Evolutionary conservation across 1,140 invertebrate genomes (phyloP).

Genomic region (Calliphora vicina): DNA sequence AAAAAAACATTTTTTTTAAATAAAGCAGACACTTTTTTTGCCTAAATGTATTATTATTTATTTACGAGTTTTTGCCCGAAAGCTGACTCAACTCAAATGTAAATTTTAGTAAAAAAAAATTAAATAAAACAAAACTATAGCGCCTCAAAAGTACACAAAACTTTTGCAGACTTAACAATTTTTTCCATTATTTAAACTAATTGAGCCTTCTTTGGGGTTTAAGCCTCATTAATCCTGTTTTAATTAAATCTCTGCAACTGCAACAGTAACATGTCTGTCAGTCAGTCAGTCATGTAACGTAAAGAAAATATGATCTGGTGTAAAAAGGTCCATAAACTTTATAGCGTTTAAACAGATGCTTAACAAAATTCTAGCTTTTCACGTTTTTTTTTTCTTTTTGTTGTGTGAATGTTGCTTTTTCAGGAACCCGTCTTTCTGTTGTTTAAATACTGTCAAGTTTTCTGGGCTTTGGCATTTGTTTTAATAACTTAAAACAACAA

Average conservation of each 20-base stretch:
- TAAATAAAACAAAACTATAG: background rate
- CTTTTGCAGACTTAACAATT: no score
- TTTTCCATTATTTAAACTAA: background rate
- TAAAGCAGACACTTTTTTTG: constrained; percentile 1
- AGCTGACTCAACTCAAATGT: constrained; percentile 22
- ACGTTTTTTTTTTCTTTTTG: no score
- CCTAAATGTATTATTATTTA: background rate
- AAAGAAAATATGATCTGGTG: no score
- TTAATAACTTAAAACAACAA: background rate
- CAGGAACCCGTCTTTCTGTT: background rate
- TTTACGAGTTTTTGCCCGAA: background rate
- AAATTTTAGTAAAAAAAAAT: background rate
- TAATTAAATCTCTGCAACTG: background rate
- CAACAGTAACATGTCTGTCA: no score
- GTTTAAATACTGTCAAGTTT: background rate
- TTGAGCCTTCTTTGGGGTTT: background rate
- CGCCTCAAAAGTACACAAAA: background rate
- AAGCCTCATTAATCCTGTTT: constrained; percentile 21
- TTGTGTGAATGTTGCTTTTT: background rate
- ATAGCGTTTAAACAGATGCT: no score
- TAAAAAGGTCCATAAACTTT: no score
- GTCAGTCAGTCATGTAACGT: no score
- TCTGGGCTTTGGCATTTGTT: background rate
- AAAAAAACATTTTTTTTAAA: background rate
- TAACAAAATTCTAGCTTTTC: no score